These are phyloP conservation scores for Caenorhabditis inopinata DNA, from an alignment of 1,140 invertebrate species.

Conservation along the genomic window DNA sequence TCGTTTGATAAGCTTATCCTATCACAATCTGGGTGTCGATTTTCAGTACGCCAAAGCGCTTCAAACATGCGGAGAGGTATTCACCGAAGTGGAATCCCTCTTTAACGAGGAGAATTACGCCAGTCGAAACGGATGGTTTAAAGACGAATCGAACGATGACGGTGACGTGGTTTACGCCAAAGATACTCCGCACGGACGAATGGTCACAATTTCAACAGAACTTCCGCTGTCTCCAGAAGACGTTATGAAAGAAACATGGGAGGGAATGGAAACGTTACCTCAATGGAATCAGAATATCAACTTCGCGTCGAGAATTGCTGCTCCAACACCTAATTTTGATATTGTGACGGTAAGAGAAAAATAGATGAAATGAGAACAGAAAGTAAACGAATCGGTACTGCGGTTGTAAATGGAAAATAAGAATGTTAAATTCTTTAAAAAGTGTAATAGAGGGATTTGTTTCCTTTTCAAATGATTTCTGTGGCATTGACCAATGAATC, in stretches of 20 bases:
- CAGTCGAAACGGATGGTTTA: conserved; percentile 28
- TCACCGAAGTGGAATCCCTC: conserved; percentile 35
- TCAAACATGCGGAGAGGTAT: conserved; percentile 25
- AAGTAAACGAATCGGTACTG: too few relatives aligned
- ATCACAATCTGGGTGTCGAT: too few relatives aligned
- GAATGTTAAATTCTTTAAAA: not conserved
- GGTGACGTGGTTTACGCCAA: conserved; percentile 42
- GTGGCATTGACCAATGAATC: too few relatives aligned
- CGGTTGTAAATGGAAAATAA: too few relatives aligned
- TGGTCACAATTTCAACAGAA: conserved; percentile 42
- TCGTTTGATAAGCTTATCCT: too few relatives aligned
- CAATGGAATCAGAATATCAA: conserved; percentile 48
- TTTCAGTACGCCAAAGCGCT: conserved; percentile 41
- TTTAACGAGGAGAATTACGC: conserved; percentile 35
- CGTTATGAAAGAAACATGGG: conserved; percentile 42
- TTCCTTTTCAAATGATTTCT: too few relatives aligned
- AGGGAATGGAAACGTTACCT: conserved; percentile 33
- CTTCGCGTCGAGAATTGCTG: conserved; percentile 22
- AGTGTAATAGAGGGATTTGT: too few relatives aligned
- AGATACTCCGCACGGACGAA: conserved; percentile 40
- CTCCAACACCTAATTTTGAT: conserved; percentile 38
- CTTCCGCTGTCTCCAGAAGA: conserved; percentile 3
- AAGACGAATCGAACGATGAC: conserved; percentile 35
- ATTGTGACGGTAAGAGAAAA: conserved; percentile 30
- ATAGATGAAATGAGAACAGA: not conserved